Evolutionary conservation across 2,113 vertebrate species (phyloP).

Genomic region (Psammodynastes pulverulentus): DNA sequence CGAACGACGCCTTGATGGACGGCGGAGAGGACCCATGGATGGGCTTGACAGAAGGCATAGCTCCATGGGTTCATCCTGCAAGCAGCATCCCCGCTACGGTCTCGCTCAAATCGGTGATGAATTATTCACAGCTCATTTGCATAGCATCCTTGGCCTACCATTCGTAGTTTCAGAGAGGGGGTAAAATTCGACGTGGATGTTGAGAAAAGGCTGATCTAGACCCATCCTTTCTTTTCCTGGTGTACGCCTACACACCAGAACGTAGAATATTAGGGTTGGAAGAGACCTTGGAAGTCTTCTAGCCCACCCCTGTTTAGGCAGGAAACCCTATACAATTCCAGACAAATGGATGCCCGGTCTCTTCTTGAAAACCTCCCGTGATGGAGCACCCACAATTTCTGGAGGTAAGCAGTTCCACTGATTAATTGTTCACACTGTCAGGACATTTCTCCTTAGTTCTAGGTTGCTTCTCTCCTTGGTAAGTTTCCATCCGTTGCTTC

Average conservation of each 20-base stretch:
- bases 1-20: background rate
- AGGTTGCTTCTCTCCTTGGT: no score
- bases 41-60: slow-evolving; percentile 22
- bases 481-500: no score
- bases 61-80: slow-evolving; percentile 40
- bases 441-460: no score
- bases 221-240: background rate
- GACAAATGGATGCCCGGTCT: no score
- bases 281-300: no score
- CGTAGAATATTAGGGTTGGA: background rate
- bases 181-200: background rate
- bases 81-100: slow-evolving; percentile 25
- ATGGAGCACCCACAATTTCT: no score
- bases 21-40: background rate
- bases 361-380: no score
- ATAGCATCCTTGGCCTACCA: slow-evolving; percentile 34
- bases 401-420: no score
- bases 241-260: background rate
- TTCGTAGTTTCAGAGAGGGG: background rate
- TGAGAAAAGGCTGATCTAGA: background rate
- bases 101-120: slow-evolving; percentile 36
- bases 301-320: no score
- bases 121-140: slow-evolving; percentile 60
- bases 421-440: no score
- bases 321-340: background rate